These are phyloP conservation scores for Parasteatoda lunata DNA, from an alignment of 2,888 invertebrate species.

Conservation along the genomic window DNA sequence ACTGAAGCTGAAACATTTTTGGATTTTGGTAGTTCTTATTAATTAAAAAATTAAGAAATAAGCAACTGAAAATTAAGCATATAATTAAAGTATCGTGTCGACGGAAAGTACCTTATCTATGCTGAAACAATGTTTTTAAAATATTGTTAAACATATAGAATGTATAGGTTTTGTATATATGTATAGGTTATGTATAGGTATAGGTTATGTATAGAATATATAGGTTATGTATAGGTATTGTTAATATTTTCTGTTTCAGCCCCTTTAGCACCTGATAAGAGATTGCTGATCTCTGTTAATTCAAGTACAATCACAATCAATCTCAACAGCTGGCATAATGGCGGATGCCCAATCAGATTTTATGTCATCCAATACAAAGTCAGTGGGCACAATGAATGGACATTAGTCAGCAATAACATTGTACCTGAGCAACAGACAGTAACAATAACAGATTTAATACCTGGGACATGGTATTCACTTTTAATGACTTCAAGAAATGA, in stretches of 20 bases:
- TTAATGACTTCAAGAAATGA: conserved; percentile 89
- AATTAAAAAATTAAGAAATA: too few species aligned
- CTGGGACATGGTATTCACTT: conserved; percentile 94
- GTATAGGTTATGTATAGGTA: too few species aligned
- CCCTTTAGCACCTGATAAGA: conserved; percentile 92
- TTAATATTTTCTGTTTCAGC: conserved; percentile 76
- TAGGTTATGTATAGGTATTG: too few species aligned
- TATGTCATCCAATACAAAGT: conserved; percentile 89
- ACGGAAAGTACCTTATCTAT: too few species aligned
- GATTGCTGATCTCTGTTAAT: conserved; percentile 91
- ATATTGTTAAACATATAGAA: too few species aligned
- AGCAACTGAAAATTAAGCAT: too few species aligned
- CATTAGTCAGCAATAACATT: conserved; percentile 93
- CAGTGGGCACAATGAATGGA: conserved; percentile 82
- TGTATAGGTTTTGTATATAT: too few species aligned
- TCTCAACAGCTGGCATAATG: conserved; percentile 93
- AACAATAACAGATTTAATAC: conserved; percentile 82
- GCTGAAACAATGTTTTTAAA: too few species aligned
- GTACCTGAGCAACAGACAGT: conserved; percentile 78
- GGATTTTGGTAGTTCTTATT: too few species aligned
- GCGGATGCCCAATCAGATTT: conserved; percentile 95
- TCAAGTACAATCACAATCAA: conserved; percentile 93
- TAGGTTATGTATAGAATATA: too few species aligned
- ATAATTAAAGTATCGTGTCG: too few species aligned
- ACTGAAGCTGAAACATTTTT: too few species aligned